Evolutionary conservation across 2,113 vertebrate species (phyloP).

Genomic region (Cebidichthys violaceus): DNA sequence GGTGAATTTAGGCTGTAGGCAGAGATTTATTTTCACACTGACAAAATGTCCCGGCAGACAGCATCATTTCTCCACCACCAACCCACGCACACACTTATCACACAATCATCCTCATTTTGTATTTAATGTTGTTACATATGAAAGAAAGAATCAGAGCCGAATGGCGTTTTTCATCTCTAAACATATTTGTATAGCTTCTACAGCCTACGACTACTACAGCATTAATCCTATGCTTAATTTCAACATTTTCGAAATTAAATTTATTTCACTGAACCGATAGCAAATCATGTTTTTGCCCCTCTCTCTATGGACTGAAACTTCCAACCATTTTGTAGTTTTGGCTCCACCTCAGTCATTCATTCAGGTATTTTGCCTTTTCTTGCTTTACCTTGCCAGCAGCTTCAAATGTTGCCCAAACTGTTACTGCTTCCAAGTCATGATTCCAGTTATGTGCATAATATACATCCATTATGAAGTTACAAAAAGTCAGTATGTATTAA

Average conservation of each 20-base stretch:
- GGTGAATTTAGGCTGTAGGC: slow-evolving; percentile 40
- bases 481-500: neutral
- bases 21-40: slow-evolving; percentile 37
- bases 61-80: neutral
- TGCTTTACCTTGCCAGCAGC: slow-evolving; percentile 3
- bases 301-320: neutral
- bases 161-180: neutral
- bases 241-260: slow-evolving; percentile 12
- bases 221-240: slow-evolving; percentile 19
- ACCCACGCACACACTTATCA: neutral
- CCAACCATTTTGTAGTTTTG: neutral
- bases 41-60: slow-evolving; percentile 37
- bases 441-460: neutral
- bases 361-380: neutral
- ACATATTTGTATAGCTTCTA: neutral
- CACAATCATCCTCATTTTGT: slow-evolving; percentile 20
- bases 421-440: neutral
- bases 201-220: neutral
- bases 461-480: neutral
- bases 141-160: neutral
- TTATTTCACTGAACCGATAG: neutral
- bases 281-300: neutral
- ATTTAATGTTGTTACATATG: slow-evolving; percentile 13
- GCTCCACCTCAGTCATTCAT: neutral
- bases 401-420: neutral